Evolutionary conservation across 2,888 invertebrate species (phyloP).

Genomic region (Luperina testacea): DNA sequence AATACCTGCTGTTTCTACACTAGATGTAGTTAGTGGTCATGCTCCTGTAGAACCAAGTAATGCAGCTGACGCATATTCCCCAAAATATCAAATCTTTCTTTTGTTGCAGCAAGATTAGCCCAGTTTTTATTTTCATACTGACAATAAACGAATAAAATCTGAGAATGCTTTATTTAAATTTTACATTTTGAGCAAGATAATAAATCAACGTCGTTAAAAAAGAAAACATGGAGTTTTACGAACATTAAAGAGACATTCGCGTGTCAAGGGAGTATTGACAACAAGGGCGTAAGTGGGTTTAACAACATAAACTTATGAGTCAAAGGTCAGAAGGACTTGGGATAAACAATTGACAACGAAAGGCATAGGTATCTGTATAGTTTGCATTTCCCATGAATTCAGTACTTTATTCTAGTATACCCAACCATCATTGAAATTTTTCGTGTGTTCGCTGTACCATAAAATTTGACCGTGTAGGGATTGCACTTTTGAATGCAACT

Average conservation of each 20-base stretch:
- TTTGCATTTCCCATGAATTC: background rate
- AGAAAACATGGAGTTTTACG: conserved; percentile 27
- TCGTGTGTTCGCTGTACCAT: background rate
- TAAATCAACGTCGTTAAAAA: conserved; percentile 49
- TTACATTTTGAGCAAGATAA: conserved; percentile 35
- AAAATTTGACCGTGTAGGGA: background rate
- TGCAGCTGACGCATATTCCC: conserved; percentile 23
- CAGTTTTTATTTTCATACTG: conserved; percentile 49
- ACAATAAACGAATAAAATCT: conserved; percentile 31
- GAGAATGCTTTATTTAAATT: conserved; percentile 35
- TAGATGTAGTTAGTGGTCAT: background rate
- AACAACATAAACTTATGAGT: conserved; percentile 35
- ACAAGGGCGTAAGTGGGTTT: conserved; percentile 42
- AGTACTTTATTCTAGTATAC: background rate
- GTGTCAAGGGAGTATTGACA: conserved; percentile 56
- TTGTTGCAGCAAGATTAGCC: conserved; percentile 38
- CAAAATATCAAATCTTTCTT: conserved; percentile 24
- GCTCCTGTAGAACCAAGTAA: conserved; percentile 9
- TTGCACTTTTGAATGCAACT: background rate
- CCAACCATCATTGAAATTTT: background rate
- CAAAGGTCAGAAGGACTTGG: conserved; percentile 39
- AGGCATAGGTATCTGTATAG: background rate
- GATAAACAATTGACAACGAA: conserved; percentile 20
- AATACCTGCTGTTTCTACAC: conserved; percentile 7
- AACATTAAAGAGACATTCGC: conserved; percentile 60